Evolutionary conservation across 2,888 invertebrate genomes (phyloP).

Genomic region (Punctoribates punctum): DNA sequence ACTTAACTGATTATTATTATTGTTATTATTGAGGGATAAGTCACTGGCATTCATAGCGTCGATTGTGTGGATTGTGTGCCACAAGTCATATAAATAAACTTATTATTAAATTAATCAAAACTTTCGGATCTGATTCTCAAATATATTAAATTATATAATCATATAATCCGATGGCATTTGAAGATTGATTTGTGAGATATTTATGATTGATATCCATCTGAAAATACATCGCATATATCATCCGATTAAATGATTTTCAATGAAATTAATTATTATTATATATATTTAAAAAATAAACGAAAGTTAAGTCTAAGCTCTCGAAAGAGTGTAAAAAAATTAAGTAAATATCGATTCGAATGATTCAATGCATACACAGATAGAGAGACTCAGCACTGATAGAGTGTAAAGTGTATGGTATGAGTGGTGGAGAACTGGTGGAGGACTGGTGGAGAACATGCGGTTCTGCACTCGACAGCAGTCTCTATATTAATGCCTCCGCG

Average conservation of each 20-base stretch:
- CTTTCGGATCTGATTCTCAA: not conserved
- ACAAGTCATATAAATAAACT: not conserved
- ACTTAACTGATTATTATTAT: slow-evolving; percentile 2
- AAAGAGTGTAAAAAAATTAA: not conserved
- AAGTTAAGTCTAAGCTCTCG: too few species aligned
- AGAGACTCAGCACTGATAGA: slow-evolving; percentile 28
- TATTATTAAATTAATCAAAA: not conserved
- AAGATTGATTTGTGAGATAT: not conserved
- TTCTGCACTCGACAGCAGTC: slow-evolving; percentile 23
- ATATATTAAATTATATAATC: not conserved
- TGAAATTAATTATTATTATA: not conserved
- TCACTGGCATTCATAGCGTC: not conserved
- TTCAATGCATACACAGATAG: not conserved
- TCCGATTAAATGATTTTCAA: not conserved
- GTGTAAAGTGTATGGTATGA: not conserved
- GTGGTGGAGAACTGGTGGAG: not conserved
- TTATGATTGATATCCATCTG: slow-evolving; percentile 21
- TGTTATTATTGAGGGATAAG: not conserved
- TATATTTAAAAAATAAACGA: not conserved
- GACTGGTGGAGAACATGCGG: slow-evolving; percentile 6
- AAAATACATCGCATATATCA: not conserved
- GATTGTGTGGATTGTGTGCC: not conserved
- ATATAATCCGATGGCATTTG: not conserved
- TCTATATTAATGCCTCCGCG: not conserved
- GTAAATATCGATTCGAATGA: not conserved